Percentiles rank a stretch among this genome's conserved stretches.
phyloP scores from a whole-genome alignment of 2,113 vertebrate species.

The Phalacrocorax aristotelis region DNA sequence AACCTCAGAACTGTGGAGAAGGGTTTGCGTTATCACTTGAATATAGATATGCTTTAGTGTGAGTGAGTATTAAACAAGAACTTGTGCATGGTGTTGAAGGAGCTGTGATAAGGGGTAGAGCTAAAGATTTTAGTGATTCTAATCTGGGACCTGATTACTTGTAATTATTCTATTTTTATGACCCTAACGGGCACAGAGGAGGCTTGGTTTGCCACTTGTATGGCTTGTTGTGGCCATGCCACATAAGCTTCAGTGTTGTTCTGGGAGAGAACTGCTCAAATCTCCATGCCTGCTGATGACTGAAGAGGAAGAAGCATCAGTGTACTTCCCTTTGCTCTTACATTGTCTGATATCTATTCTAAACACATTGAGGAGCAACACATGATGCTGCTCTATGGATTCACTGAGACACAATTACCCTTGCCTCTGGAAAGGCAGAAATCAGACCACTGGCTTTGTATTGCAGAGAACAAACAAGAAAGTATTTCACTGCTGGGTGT shows the following conservation, averaged over 20 bases:
- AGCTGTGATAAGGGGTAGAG: background rate
- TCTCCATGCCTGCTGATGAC: background rate
- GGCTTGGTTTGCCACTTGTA: background rate
- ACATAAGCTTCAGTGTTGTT: background rate
- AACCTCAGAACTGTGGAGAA: background rate
- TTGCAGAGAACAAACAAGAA: background rate
- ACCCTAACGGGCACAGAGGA: background rate
- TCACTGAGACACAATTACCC: background rate
- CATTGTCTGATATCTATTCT: background rate
- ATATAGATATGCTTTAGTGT: background rate
- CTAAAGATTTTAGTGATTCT: background rate
- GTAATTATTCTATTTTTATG: background rate
- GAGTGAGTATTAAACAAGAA: background rate
- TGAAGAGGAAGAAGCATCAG: background rate
- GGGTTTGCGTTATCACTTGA: background rate
- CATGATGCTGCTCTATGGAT: background rate
- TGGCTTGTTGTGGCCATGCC: background rate
- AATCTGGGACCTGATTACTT: background rate
- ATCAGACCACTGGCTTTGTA: background rate
- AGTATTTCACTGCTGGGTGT: background rate
- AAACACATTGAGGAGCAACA: background rate
- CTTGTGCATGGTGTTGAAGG: background rate
- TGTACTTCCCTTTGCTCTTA: background rate
- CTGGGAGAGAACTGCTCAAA: background rate
- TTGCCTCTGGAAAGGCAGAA: background rate